These are phyloP conservation scores for Platynereis dumerilii DNA, from an alignment of 2,888 invertebrate genomes.

Conservation along the genomic window DNA sequence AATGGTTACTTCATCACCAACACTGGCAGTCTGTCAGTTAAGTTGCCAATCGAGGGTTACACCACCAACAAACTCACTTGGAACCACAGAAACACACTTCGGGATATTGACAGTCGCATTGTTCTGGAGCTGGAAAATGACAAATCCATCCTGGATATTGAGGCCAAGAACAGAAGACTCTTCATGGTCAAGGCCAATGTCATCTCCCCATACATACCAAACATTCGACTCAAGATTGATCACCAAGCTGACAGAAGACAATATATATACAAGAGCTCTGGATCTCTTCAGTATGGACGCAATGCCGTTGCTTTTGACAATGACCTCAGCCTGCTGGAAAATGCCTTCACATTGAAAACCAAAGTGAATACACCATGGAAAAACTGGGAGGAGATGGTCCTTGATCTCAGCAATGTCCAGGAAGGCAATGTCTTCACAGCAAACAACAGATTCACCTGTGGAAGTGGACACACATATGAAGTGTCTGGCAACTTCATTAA, in stretches of 20 bases:
- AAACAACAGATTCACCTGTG: conserved; percentile 5
- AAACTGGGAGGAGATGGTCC: not conserved
- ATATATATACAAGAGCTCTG: conserved; percentile 14
- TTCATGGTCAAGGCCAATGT: conserved; percentile 14
- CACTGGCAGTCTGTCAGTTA: conserved; percentile 28
- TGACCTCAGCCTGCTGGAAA: conserved; percentile 17
- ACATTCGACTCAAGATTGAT: conserved; percentile 7
- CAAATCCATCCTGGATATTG: conserved; percentile 11
- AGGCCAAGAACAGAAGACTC: conserved; percentile 8
- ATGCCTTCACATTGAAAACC: conserved; percentile 7
- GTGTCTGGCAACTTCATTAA: not conserved
- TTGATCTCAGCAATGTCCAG: not conserved
- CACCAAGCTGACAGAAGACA: conserved; percentile 9
- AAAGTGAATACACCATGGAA: not conserved
- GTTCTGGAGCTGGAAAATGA: conserved; percentile 25
- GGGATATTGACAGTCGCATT: conserved; percentile 15
- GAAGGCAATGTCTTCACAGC: not conserved
- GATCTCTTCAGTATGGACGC: conserved; percentile 18
- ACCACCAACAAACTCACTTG: conserved; percentile 25
- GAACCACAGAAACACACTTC: conserved; percentile 29
- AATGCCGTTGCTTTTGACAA: conserved; percentile 21
- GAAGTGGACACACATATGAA: not conserved
- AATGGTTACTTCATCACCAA: conserved; percentile 24
- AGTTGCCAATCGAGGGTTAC: conserved; percentile 27
- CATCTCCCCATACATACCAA: conserved; percentile 8